These are phyloP conservation scores for Numenius arquata DNA, from an alignment of 2,113 vertebrate species.

Conservation along the genomic window DNA sequence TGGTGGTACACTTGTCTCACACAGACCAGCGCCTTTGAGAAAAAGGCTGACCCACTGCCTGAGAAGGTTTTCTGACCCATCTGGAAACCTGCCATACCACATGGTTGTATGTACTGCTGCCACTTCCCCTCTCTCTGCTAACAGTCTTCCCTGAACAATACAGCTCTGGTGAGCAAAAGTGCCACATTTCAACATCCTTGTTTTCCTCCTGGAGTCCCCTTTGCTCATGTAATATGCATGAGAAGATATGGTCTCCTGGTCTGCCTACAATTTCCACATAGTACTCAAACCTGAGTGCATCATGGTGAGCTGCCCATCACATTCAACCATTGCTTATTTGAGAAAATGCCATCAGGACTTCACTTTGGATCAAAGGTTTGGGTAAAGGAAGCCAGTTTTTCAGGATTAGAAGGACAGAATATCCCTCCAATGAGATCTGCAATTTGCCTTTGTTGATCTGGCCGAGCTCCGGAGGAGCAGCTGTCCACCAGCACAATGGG, in stretches of 20 bases:
- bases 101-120: rapidly evolving
- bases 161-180: background rate
- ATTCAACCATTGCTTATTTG: background rate
- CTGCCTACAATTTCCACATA: background rate
- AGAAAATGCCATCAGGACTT: background rate
- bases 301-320: rapidly evolving
- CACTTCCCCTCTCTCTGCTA: background rate
- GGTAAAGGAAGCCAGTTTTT: background rate
- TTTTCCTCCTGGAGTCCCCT: background rate
- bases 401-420: background rate
- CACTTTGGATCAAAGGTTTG: background rate
- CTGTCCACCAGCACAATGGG: background rate
- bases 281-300: background rate
- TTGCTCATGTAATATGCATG: background rate
- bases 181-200: background rate
- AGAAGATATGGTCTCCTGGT: background rate
- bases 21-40: background rate
- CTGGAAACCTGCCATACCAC: background rate
- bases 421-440: background rate
- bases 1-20: background rate
- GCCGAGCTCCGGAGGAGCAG: background rate
- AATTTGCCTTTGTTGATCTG: background rate
- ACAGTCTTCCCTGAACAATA: background rate
- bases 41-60: background rate
- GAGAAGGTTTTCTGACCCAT: background rate